Conservation (phyloP, 2,797 vertebrate species). For the Scyliorhinus canicula region DNA sequence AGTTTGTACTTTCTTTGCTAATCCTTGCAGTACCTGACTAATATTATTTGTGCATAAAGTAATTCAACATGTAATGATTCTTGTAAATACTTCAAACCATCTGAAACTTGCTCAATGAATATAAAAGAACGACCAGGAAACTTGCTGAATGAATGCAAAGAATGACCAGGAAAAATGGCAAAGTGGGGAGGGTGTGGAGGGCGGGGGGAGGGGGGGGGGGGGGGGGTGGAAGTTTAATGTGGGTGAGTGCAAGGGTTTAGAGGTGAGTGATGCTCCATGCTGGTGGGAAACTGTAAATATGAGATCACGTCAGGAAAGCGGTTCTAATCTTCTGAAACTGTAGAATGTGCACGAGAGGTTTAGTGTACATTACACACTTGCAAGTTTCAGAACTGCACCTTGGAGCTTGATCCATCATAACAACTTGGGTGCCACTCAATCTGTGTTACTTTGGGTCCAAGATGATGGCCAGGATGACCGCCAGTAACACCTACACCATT, state of each 20-base stretch:
- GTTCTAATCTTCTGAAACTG: too few relatives aligned
- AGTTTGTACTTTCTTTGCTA: not conserved
- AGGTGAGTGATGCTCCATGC: too few relatives aligned
- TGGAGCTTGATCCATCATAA: not conserved
- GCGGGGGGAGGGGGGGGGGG: too few relatives aligned
- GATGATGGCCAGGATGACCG: not conserved
- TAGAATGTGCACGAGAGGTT: not conserved
- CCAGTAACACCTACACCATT: not conserved
- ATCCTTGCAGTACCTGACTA: conserved; percentile 6
- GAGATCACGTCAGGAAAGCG: not conserved
- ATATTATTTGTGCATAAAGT: not conserved
- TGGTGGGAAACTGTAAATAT: not conserved
- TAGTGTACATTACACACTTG: not conserved
- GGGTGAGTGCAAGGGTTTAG: not conserved
- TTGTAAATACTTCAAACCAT: not conserved
- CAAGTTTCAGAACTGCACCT: not conserved
- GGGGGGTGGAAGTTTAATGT: not conserved
- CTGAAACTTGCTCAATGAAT: conserved; percentile 5
- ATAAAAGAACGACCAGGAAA: not conserved
- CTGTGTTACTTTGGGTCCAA: not conserved
- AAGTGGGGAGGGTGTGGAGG: not conserved
- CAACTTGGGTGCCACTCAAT: not conserved
- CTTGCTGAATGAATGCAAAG: not conserved
- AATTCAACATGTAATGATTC: not conserved
- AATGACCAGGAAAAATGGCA: not conserved